Evolutionary conservation across 2,888 invertebrate species (phyloP), one percentile per base, ranked within the genome.

Genomic region (Platerodrilus igneus): DNA sequence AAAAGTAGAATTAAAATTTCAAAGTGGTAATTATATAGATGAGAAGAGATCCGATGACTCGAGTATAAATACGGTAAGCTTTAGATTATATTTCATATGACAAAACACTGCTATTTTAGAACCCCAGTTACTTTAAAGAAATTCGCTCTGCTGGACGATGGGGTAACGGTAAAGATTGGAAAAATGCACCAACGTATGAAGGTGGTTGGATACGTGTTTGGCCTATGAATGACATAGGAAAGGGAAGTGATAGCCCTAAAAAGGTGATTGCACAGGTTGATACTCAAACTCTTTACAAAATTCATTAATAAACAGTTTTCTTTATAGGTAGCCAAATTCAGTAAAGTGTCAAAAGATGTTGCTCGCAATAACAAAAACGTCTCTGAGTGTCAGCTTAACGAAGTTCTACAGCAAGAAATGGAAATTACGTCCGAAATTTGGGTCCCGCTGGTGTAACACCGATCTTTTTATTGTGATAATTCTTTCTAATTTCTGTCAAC

Each of bases 161-260:
- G 84, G 83, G 83, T 20, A 85, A 84, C 52, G 84, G 83, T 2
- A 74, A 77, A 37, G 75, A 82, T 49, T 86, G 85, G 85, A 73
- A 73, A 51, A 68, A 72, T 21, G 77, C 83, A 0, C 74, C 75
- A 4, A 69, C 73, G 1, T 69, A 72, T 9, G 81, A 84, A 44
- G 89, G 89, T 0, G 81, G 83, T 22, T 89, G 88, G 84, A 76
- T 83, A 25, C 70, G 86, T 47, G 77, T 86, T 41, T 88, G 83
- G 67, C 89, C 89, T 0, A 66, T 78, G 50, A 53, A 52, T 54
- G 47, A 22, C 59, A 59, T 3, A 35, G 32, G 50, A 50, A 49
- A 38, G 41, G 15, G 57, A 58, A 39, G 58, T 47, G 11, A 35
- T 49, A 20, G 32, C 14, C 30, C 60, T 21, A 56, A 63, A 58